Evolutionary conservation across 30 jellyfish, hydroid and myxozoan genomes (phyloP).

Genomic region (Turritopsis dohrnii): DNA sequence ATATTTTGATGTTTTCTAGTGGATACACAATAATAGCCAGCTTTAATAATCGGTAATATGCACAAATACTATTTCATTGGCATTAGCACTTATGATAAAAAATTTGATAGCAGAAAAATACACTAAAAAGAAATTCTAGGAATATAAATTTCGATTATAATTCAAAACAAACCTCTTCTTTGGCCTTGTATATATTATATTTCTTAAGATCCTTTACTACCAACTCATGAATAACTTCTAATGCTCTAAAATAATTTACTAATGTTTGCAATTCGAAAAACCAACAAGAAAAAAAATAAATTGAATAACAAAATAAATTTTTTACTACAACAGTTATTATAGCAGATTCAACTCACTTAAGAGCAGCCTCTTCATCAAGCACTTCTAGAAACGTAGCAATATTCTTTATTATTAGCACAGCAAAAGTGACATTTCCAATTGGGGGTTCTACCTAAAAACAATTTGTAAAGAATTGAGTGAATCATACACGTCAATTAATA

Average conservation of each 20-base stretch:
- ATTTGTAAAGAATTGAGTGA: background rate
- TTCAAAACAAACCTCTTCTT: conserved; percentile 37
- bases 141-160: too few species aligned
- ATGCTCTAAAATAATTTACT: conserved; percentile 12
- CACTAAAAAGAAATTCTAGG: too few species aligned
- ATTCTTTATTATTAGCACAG: conserved; percentile 16
- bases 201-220: background rate
- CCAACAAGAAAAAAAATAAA: background rate
- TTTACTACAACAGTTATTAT: too few species aligned
- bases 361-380: conserved; percentile 33
- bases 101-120: too few species aligned
- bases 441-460: conserved; percentile 36
- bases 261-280: background rate
- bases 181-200: conserved; percentile 25
- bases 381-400: conserved; percentile 19
- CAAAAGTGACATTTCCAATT: conserved; percentile 27
- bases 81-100: too few species aligned
- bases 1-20: too few species aligned
- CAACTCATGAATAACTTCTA: conserved; percentile 28
- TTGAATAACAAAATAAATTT: too few species aligned
- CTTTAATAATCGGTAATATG: too few species aligned
- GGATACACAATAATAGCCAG: too few species aligned
- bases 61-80: too few species aligned
- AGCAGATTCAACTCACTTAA: conserved; percentile 30
- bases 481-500: background rate